These are phyloP conservation scores for Neodiprion pinetum DNA, from an alignment of 1,140 invertebrate species.

Conservation along the genomic window DNA sequence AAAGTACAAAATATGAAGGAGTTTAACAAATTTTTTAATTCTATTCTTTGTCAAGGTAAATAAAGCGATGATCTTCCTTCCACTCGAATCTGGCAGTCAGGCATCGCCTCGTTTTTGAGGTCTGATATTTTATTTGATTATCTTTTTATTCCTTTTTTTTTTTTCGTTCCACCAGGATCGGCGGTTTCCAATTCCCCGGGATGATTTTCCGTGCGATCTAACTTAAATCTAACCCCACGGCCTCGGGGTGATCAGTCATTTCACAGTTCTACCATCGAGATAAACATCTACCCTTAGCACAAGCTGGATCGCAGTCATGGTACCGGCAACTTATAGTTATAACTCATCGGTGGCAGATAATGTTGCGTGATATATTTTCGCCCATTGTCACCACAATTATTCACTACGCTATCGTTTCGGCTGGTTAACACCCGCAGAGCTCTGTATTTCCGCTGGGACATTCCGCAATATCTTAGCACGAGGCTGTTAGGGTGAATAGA, in stretches of 20 bases:
- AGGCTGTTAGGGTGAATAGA: background rate
- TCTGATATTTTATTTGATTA: too few relatives aligned
- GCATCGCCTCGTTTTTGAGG: too few relatives aligned
- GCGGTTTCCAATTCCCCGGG: conserved; percentile 19
- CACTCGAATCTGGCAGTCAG: too few relatives aligned
- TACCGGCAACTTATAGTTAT: conserved; percentile 38
- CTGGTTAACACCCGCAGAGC: conserved; percentile 33
- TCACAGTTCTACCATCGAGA: conserved; percentile 37
- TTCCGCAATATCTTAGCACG: background rate
- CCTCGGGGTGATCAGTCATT: conserved; percentile 53
- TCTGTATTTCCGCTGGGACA: conserved; percentile 47
- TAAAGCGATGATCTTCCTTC: too few relatives aligned
- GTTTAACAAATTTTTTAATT: too few relatives aligned
- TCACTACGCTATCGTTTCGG: conserved; percentile 50
- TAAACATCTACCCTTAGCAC: conserved; percentile 46
- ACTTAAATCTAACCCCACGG: conserved; percentile 35
- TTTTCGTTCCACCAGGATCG: conserved; percentile 21
- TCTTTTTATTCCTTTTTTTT: too few relatives aligned
- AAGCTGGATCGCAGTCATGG: background rate
- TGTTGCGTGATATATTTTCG: conserved; percentile 54
- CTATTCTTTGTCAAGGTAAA: too few relatives aligned
- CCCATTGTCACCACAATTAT: conserved; percentile 56
- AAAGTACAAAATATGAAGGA: too few relatives aligned
- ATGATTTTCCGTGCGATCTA: conserved; percentile 35
- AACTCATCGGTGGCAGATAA: conserved; percentile 54